Evolutionary conservation across 1,140 invertebrate genomes (phyloP).

Genomic region (Mya arenaria): DNA sequence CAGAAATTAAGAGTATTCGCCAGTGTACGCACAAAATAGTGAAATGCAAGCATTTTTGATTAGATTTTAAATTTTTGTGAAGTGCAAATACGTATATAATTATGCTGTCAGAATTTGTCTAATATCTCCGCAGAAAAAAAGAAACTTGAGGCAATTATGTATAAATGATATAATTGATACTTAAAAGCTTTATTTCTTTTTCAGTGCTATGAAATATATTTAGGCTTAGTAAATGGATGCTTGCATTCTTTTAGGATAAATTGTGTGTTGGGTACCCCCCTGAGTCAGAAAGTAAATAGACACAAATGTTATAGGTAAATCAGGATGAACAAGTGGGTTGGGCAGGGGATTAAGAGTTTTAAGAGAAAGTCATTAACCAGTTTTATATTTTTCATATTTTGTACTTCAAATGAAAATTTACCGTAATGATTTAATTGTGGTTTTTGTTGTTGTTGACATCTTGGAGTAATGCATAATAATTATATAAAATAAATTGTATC

Average conservation of each 20-base stretch:
- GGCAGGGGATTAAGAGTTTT: slow-evolving; percentile 28
- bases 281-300: slow-evolving; percentile 21
- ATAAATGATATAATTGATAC: slow-evolving; percentile 36
- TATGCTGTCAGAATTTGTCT: slow-evolving; percentile 37
- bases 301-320: slow-evolving; percentile 30
- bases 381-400: slow-evolving; percentile 31
- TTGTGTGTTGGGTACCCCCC: slow-evolving; percentile 20
- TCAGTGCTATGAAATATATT: slow-evolving; percentile 43
- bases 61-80: slow-evolving; percentile 38
- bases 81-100: slow-evolving; percentile 38
- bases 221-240: slow-evolving; percentile 30
- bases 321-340: slow-evolving; percentile 27
- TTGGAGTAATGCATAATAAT: slow-evolving; percentile 37
- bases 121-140: slow-evolving; percentile 33
- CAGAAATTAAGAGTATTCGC: slow-evolving; percentile 36
- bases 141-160: slow-evolving; percentile 37
- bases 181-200: slow-evolving; percentile 38
- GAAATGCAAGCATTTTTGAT: slow-evolving; percentile 36
- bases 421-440: slow-evolving; percentile 29
- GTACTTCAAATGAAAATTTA: slow-evolving; percentile 25
- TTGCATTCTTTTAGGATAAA: slow-evolving; percentile 30
- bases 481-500: slow-evolving; percentile 28
- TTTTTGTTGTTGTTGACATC: slow-evolving; percentile 36
- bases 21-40: slow-evolving; percentile 34
- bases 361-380: slow-evolving; percentile 29